These are phyloP conservation scores for Pseudococcus viburni DNA, from an alignment of 2,888 invertebrate genomes.

Conservation along the genomic window DNA sequence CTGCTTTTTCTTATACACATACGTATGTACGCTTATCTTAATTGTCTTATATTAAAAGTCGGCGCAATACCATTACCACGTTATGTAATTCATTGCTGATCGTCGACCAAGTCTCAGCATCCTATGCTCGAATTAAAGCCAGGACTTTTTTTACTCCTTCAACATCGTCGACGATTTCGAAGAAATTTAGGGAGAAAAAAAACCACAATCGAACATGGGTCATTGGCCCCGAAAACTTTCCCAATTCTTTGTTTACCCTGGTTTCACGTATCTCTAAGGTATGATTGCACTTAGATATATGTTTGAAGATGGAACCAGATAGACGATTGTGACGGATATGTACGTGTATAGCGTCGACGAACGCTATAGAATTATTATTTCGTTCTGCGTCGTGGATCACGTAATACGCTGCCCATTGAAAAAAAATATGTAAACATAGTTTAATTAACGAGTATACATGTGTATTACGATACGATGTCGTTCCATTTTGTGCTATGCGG, in stretches of 20 bases:
- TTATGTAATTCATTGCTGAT: constrained; percentile 19
- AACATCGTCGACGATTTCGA: background rate
- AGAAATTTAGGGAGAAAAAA: background rate
- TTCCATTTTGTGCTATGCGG: background rate
- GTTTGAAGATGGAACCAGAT: background rate
- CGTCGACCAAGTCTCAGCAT: no score
- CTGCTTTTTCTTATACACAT: background rate
- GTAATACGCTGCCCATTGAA: constrained; percentile 31
- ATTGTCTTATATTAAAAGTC: constrained; percentile 29
- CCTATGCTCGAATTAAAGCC: no score
- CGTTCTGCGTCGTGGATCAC: constrained; percentile 38
- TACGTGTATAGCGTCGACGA: background rate
- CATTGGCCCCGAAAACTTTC: constrained; percentile 9
- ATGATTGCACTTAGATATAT: background rate
- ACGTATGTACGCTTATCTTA: constrained; percentile 6
- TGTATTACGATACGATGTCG: constrained; percentile 28
- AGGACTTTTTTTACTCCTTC: no score
- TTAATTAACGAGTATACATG: constrained; percentile 43
- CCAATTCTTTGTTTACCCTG: constrained; percentile 27
- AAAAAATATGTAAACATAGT: constrained; percentile 38
- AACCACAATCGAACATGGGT: background rate
- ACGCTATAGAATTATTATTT: constrained; percentile 27
- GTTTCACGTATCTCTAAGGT: constrained; percentile 10
- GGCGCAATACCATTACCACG: background rate
- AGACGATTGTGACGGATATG: background rate